These are phyloP conservation scores for Druon quercuslanigerum DNA, from an alignment of 1,140 invertebrate genomes.

Conservation along the genomic window DNA sequence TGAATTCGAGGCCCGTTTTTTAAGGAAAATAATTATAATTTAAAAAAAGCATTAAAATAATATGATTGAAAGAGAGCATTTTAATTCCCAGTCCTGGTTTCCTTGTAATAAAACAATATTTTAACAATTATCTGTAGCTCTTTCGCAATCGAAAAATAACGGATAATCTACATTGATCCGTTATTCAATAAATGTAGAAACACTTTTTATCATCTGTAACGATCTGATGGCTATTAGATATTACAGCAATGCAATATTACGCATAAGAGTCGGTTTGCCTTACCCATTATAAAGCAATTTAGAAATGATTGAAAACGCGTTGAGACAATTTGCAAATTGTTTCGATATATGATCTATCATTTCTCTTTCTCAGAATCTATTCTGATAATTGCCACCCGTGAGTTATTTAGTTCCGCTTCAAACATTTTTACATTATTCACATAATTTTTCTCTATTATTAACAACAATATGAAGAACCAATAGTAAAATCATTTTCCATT, in stretches of 20 bases:
- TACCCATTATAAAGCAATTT: constrained; percentile 17
- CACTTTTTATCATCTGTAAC: constrained; percentile 19
- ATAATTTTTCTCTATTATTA: background rate
- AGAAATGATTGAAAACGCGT: constrained; percentile 26
- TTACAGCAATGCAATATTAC: constrained; percentile 15
- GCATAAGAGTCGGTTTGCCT: background rate
- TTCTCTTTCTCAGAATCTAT: constrained; percentile 24
- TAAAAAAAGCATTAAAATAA: no score
- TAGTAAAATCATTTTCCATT: constrained; percentile 3
- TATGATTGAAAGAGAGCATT: background rate
- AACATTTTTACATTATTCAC: background rate
- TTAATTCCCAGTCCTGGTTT: background rate
- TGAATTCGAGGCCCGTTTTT: no score
- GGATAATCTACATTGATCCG: background rate
- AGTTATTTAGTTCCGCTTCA: constrained; percentile 29
- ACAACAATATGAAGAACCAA: constrained; percentile 7
- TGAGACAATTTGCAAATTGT: constrained; percentile 29
- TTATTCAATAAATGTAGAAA: constrained; percentile 22
- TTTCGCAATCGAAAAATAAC: background rate
- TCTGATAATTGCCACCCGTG: background rate
- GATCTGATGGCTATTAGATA: constrained; percentile 6
- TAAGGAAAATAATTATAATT: no score
- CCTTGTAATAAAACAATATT: background rate
- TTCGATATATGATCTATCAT: background rate
- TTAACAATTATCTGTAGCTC: background rate